Percentiles rank a stretch among this genome's conserved stretches.
Evolutionary conservation across 1,140 invertebrate species (phyloP).

Genomic region (Brachionus paranguensis): DNA sequence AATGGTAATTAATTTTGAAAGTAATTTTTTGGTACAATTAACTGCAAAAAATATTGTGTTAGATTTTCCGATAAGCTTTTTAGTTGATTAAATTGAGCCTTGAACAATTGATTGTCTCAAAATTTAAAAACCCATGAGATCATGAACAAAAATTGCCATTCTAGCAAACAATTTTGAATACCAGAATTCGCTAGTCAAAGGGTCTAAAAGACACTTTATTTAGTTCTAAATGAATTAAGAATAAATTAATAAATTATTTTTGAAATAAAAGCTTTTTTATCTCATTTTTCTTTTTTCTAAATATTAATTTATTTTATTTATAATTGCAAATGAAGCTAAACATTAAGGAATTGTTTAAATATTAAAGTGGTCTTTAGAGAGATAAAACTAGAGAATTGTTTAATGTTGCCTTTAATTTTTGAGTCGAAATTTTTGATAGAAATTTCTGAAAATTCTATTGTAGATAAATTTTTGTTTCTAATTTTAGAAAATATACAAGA

Average conservation of each 20-base stretch:
- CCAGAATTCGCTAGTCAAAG: neutral
- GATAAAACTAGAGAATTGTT: neutral
- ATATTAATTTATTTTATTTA: neutral
- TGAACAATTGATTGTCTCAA: neutral
- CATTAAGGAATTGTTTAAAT: neutral
- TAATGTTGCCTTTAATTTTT: neutral
- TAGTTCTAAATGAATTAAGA: too few species aligned
- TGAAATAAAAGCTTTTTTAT: neutral
- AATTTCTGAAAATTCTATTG: neutral
- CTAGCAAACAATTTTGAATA: neutral
- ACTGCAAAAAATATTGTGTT: neutral
- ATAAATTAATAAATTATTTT: too few species aligned
- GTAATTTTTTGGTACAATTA: neutral
- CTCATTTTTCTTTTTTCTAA: neutral
- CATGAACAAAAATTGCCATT: neutral
- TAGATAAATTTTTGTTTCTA: neutral
- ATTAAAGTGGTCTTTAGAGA: neutral
- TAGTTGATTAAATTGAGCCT: neutral
- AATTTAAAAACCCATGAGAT: neutral
- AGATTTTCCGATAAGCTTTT: neutral
- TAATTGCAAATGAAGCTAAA: neutral
- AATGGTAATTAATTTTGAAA: neutral
- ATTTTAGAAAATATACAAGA: neutral
- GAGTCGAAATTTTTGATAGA: neutral
- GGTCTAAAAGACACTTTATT: neutral